Evolutionary conservation across 2,797 vertebrate species (phyloP).

Genomic region (Psittacula derbiana): DNA sequence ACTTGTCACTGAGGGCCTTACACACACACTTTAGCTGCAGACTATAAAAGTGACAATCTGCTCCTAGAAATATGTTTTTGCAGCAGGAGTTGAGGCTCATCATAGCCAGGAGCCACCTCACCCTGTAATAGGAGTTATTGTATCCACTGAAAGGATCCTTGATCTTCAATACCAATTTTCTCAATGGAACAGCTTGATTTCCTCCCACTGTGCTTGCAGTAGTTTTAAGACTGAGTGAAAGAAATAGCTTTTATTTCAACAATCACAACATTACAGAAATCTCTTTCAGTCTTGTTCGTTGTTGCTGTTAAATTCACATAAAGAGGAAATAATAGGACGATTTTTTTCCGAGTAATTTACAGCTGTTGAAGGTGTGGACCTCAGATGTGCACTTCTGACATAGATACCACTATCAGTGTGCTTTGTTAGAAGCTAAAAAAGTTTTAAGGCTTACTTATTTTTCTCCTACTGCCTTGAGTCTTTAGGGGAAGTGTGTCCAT

Average conservation of each 20-base stretch:
- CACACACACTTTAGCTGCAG: background rate
- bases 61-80: background rate
- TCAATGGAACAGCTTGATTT: slow-evolving; percentile 42
- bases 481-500: background rate
- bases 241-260: slow-evolving; percentile 20
- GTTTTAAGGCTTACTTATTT: background rate
- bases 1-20: background rate
- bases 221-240: background rate
- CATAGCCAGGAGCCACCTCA: background rate
- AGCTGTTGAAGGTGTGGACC: background rate
- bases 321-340: background rate
- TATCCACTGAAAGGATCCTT: background rate
- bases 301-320: background rate
- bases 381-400: background rate
- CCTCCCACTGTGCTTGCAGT: slow-evolving; percentile 28
- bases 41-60: background rate
- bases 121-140: background rate
- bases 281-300: slow-evolving; percentile 7
- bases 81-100: background rate
- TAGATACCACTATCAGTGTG: background rate
- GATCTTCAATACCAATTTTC: background rate
- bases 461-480: background rate
- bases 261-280: slow-evolving; percentile 8
- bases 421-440: background rate
- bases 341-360: background rate